A percentile compares a stretch with the other conserved stretches of the same genome.
Conservation (phyloP, 2,797 vertebrate species). For the Mus minutoides region DNA sequence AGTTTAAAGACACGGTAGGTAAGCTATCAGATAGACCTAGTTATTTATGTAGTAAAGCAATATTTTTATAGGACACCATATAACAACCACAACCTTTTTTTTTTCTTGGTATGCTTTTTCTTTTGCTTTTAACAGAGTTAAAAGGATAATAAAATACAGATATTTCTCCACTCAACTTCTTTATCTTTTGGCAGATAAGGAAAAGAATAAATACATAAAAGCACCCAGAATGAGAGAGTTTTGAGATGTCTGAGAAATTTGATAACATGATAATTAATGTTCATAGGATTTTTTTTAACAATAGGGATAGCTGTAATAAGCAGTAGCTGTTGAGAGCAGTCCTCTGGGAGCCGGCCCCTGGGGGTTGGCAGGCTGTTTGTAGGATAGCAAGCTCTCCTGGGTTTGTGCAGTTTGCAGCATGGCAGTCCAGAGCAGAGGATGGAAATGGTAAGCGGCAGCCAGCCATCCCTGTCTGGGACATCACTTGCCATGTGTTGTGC, state of each 20-base stretch:
- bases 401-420: neutral
- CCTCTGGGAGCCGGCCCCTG: constrained; percentile 65
- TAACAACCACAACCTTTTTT: neutral
- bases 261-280: constrained; percentile 50
- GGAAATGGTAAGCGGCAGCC: neutral
- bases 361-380: neutral
- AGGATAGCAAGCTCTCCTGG: neutral
- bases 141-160: constrained; percentile 40
- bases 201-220: constrained; percentile 23
- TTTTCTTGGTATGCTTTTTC: neutral
- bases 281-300: constrained; percentile 54
- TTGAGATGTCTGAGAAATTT: neutral
- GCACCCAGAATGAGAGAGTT: constrained; percentile 41
- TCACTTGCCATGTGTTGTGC: neutral
- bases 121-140: constrained; percentile 20
- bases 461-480: neutral
- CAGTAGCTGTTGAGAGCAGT: constrained; percentile 30
- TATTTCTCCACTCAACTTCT: constrained; percentile 51
- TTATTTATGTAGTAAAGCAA: neutral
- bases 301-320: constrained; percentile 49
- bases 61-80: neutral
- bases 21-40: constrained; percentile 36
- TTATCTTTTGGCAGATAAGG: constrained; percentile 52
- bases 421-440: neutral
- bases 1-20: constrained; percentile 69